Base-by-base conservation (phyloP, 2,113 vertebrate species). In the Ammodytes marinus region DNA sequence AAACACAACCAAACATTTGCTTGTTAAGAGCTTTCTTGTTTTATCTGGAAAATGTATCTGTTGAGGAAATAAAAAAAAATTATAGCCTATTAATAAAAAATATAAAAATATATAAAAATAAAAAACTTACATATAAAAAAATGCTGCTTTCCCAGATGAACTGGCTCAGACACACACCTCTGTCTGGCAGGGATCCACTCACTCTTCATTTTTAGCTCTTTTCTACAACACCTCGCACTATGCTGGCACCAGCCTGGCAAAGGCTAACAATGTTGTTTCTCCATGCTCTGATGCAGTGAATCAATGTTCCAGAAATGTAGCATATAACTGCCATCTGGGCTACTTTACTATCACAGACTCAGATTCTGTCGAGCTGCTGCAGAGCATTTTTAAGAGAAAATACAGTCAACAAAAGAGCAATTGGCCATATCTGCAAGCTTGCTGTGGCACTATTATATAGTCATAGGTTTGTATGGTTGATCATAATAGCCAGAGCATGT, bases 11-110 rank as follows among this genome's bases (percentile, higher is more conserved):
- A 86, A 27, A 63, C 80, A 84, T 90, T 84, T 87, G 79, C 91
- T 74, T 81, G 74, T 89, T 86, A 88, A 87, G 80, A 89, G 88
- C 87, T 74, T 74, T 83, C 54, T 86, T 92, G 79, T 87, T 84
- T 85, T 89, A 82, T 85, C 79, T 74, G 72, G 19, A 58, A 91
- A 88, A 84, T 61, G 15, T 85, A 85, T 87, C 73, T 49, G 6
- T 74, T 80, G 77, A 82, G 84, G 74, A 91, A 91, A 89, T 65
- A 81, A 84, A 69, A 91, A 92, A 89, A 90, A 27, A 1, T 1
- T 27, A 27, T 27, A 27, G 27, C 27, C 27, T 27, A 27, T 27
- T 27, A 27, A 27, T 27, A 27, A 27, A 27, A 27, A 27, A 27
- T 27, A 27, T 27, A 27, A 27, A 27, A 27, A 27, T 27, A 27